Conservation (phyloP, 2,797 vertebrate genomes). For the Protosalanx chinensis region DNA sequence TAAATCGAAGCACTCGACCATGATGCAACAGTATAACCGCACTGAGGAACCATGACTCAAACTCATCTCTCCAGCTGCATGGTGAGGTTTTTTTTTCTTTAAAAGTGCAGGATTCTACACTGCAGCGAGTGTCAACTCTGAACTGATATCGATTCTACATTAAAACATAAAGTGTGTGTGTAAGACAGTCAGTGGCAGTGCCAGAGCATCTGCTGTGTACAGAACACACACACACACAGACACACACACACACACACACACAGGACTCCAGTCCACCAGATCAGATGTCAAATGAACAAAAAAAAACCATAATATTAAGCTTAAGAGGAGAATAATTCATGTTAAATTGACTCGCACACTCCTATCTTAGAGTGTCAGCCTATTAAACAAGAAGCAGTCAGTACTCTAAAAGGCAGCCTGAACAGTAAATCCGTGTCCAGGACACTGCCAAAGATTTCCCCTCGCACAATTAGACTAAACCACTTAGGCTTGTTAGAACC, state of each 20-base stretch:
- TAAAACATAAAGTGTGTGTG: conserved; percentile 34
- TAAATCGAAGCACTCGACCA: conserved; percentile 34
- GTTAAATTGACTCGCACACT: conserved; percentile 7
- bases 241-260: neutral
- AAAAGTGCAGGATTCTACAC: conserved; percentile 55
- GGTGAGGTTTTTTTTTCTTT: conserved; percentile 19
- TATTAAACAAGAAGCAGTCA: conserved; percentile 5
- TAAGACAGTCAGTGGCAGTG: conserved; percentile 51
- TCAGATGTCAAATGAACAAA: conserved; percentile 39
- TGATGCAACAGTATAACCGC: conserved; percentile 44
- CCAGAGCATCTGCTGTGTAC: neutral
- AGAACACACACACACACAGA: conserved; percentile 10
- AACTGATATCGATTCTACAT: conserved; percentile 4
- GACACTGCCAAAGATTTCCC: neutral
- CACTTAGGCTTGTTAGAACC: too few species aligned
- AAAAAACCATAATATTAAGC: conserved; percentile 26
- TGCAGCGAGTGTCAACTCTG: conserved; percentile 22
- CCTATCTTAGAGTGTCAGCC: conserved; percentile 9
- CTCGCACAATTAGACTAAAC: neutral
- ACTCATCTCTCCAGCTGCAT: conserved; percentile 34
- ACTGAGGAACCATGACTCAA: conserved; percentile 21
- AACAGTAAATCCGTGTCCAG: neutral
- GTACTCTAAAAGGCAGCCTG: neutral
- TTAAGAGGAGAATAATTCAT: conserved; percentile 23
- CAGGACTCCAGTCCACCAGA: conserved; percentile 41